Conservation (phyloP, 2,888 invertebrate genomes). For the Dorcus hopei region DNA sequence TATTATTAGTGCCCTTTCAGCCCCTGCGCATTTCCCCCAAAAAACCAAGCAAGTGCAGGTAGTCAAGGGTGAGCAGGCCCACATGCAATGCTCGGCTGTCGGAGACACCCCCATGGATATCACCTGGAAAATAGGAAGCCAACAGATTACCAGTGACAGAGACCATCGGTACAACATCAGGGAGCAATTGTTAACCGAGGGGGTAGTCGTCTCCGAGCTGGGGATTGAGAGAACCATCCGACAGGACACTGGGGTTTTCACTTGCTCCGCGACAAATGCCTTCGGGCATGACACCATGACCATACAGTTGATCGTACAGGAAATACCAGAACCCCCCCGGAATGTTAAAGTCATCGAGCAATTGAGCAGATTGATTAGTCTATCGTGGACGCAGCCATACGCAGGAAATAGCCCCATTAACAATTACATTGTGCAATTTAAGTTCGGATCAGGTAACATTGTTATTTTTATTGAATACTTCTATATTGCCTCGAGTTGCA, state of each 20-base stretch:
- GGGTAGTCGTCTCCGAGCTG: constrained; percentile 74
- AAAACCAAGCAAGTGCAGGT: constrained; percentile 80
- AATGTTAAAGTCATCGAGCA: constrained; percentile 82
- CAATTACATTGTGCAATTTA: constrained; percentile 86
- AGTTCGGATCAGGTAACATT: constrained; percentile 70
- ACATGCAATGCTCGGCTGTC: constrained; percentile 80
- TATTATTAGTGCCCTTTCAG: constrained; percentile 47
- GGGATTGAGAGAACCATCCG: constrained; percentile 81
- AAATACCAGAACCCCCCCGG: constrained; percentile 86
- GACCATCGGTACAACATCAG: constrained; percentile 74
- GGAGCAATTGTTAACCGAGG: constrained; percentile 74
- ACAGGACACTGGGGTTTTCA: constrained; percentile 85
- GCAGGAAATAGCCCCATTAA: constrained; percentile 86
- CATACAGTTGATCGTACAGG: constrained; percentile 85
- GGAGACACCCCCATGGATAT: constrained; percentile 87
- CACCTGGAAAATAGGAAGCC: constrained; percentile 77
- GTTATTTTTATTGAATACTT: neutral
- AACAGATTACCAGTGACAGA: constrained; percentile 68
- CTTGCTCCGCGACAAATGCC: constrained; percentile 83
- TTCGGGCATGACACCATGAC: constrained; percentile 90
- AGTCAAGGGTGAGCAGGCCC: constrained; percentile 77
- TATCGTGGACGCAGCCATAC: constrained; percentile 88
- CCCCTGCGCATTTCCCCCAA: constrained; percentile 81
- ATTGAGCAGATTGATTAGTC: constrained; percentile 76
- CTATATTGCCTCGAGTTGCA: constrained; percentile 33